Conservation (phyloP, 2,797 vertebrate genomes). For the Jordanella pulchra region DNA sequence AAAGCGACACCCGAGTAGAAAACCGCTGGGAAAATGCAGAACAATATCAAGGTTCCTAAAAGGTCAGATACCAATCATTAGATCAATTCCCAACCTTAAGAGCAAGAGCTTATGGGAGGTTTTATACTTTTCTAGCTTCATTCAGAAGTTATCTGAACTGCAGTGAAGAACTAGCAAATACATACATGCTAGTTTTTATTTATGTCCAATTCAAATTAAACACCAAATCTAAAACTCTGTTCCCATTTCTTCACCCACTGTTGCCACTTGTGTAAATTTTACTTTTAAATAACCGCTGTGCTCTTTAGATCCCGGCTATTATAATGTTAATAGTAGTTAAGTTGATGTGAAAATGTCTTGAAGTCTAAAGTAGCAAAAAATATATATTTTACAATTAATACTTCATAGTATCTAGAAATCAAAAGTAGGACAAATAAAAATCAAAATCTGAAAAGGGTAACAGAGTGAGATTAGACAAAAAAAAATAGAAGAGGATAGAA, state of each 20-base stretch:
- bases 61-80: neutral
- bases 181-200: neutral
- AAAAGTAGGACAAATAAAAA: no score
- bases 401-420: no score
- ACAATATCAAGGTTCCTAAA: neutral
- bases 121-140: neutral
- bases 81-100: neutral
- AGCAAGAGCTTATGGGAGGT: neutral
- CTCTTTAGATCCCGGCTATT: neutral
- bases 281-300: neutral
- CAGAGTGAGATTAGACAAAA: constrained; percentile 30
- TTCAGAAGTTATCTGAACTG: neutral
- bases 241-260: neutral
- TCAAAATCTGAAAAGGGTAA: constrained; percentile 29
- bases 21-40: neutral
- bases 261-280: neutral
- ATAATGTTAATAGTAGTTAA: neutral
- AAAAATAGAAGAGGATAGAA: constrained; percentile 25
- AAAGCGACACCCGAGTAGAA: neutral
- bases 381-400: neutral
- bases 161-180: neutral
- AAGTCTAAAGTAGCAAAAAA: constrained; percentile 8
- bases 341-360: constrained; percentile 16
- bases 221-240: neutral
- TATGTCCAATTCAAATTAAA: neutral